Base-by-base conservation (phyloP, 2,888 invertebrate genomes). In the Dysmachus trigonus region DNA sequence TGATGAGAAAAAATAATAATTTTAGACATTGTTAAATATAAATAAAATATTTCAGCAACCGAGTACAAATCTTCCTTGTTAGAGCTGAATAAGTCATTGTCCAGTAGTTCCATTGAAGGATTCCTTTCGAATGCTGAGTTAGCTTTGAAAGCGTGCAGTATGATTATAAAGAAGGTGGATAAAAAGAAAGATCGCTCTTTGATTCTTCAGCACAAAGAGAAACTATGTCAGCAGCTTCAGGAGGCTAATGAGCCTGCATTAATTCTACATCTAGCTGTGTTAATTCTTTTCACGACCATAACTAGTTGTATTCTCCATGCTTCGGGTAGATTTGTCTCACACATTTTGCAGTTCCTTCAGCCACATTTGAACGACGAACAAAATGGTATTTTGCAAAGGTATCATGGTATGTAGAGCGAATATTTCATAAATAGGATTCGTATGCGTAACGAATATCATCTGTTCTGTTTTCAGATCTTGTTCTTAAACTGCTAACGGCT, bases 301-400 rank as follows among this genome's bases (percentile, higher is more conserved):
- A 97, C 96, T 0, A 96, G 97, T 89, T 95, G 94, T 89, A 96
- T 98, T 93, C 90, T 99, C 33, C 97, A 98, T 92, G 98, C 98
- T 15, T 98, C 98, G 33, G 99, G 99, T 0, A 95, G 97, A 91
- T 98, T 98, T 92, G 97, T 99, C 13, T 95, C 97, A 0, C 93
- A 95, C 22, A 94, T 99, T 88, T 93, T 98, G 74, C 90, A 93
- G 0, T 96, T 94, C 91, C 93, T 99, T 83, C 95, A 95, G 88
- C 93, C 94, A 30, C 94, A 95, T 89, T 91, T 98, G 81, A 94
- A 94, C 87, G 93, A 93, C 31, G 95, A 96, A 6, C 94, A 96
- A 86, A 94, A 94, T 90, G 91, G 93, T 1, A 92, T 94, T 86
- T 93, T 98, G 0, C 93, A 94, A 73, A 92, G 93, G 81, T 97